Percentiles rank a stretch among this genome's conserved stretches.
Conservation (phyloP, 2,797 vertebrate species). For the Melopsittacus undulatus region DNA sequence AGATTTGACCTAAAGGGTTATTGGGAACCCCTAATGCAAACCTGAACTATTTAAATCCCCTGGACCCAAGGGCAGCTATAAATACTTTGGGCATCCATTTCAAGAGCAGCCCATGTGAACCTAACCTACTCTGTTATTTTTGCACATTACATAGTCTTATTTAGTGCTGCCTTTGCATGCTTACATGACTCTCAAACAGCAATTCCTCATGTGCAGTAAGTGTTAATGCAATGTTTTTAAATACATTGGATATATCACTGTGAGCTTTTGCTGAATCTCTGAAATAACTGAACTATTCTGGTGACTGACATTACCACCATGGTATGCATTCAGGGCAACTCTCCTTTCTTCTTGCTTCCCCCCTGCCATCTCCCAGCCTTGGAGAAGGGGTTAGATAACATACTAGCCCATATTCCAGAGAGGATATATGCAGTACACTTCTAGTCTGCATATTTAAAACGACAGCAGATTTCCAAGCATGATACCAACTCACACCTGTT, state of each 20-base stretch:
- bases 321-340: neutral
- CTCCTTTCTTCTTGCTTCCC: neutral
- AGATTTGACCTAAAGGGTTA: neutral
- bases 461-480: neutral
- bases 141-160: neutral
- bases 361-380: accelerated
- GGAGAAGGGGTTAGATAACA: neutral
- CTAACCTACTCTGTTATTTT: neutral
- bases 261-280: neutral
- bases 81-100: neutral
- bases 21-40: neutral
- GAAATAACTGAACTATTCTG: neutral
- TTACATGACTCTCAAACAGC: neutral
- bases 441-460: neutral
- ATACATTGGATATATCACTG: neutral
- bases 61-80: neutral
- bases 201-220: neutral
- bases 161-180: neutral
- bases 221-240: neutral
- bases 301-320: neutral
- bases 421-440: neutral
- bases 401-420: neutral
- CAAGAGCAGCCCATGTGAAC: neutral
- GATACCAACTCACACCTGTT: neutral
- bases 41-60: neutral